Base-by-base conservation (phyloP, 2,797 vertebrate species). In the Apogon hyalosoma region DNA sequence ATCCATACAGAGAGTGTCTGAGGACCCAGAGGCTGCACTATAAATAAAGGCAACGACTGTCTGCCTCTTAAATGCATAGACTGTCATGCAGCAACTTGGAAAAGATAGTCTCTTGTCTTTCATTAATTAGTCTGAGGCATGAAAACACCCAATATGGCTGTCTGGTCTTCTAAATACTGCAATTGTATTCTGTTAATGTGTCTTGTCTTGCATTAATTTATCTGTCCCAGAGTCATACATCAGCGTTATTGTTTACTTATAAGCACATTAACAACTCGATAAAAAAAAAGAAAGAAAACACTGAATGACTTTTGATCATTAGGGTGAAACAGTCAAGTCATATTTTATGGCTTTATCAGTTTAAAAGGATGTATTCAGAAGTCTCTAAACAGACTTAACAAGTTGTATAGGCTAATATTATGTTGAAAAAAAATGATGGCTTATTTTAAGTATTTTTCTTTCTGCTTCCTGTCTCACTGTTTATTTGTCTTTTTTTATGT, bases 21-120 rank as follows among this genome's bases (percentile, higher is more conserved):
- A 80, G 69, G 74, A 41, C 55, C 40, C 0, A 63, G 69, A 63
- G 38, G 63, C 82, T 58, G 67, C 8, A 19, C 80, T 79, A 77
- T 90, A 85, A 87, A 88, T 89, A 81, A 79, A 80, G 63, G 11
- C 79, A 53, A 40, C 36, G 83, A 63, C 66, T 77, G 80, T 83
- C 83, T 84, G 67, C 42, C 28, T 40, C 57, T 52, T 64, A 12
- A 50, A 75, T 40, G 56, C 63, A 24, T 11, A 43, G 49, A 55
- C 39, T 45, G 42, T 55, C 63, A 54, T 31, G 68, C 10, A 21
- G 64, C 62, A 61, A 46, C 15, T 53, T 65, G 73, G 59, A 69
- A 73, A 66, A 75, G 54, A 69, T 57, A 2, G 31, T 14, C 57
- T 84, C 79, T 83, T 83, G 77, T 84, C 75, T 86, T 75, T 72